Evolutionary conservation across 2,113 vertebrate genomes (phyloP).

Genomic region (Salminus brasiliensis): DNA sequence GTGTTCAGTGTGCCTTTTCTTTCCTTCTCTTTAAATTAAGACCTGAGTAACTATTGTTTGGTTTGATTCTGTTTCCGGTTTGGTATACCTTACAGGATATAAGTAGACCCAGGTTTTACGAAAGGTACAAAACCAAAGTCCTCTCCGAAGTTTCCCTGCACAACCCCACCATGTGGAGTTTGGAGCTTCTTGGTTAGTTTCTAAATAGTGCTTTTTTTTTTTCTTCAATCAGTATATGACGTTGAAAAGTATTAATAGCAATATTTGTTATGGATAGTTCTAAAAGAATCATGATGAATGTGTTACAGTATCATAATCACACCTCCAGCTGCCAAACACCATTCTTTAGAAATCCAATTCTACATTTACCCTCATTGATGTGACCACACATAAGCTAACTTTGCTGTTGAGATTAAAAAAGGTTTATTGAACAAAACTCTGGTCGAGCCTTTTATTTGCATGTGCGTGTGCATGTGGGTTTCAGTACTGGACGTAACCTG

Average conservation of each 20-base stretch:
- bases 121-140: slow-evolving; percentile 93
- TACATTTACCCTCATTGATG: slow-evolving; percentile 76
- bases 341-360: slow-evolving; percentile 72
- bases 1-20: slow-evolving; percentile 89
- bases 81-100: slow-evolving; percentile 67
- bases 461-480: not conserved
- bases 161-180: slow-evolving; percentile 87
- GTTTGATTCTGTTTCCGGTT: slow-evolving; percentile 61
- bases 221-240: slow-evolving; percentile 79
- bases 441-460: slow-evolving; percentile 21
- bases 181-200: slow-evolving; percentile 70
- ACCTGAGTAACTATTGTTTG: slow-evolving; percentile 50
- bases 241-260: slow-evolving; percentile 92
- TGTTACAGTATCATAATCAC: slow-evolving; percentile 75
- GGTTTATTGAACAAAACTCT: slow-evolving; percentile 72
- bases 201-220: slow-evolving; percentile 63
- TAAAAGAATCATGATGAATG: slow-evolving; percentile 73
- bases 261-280: slow-evolving; percentile 83
- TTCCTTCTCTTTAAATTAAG: slow-evolving; percentile 65
- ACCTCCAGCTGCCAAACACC: slow-evolving; percentile 70
- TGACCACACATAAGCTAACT: slow-evolving; percentile 84
- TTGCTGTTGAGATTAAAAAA: slow-evolving; percentile 83
- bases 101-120: slow-evolving; percentile 80
- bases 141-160: slow-evolving; percentile 81
- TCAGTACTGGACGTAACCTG: not conserved